phyloP scores from a whole-genome alignment of 30 jellyfish, hydroid and myxozoan species.

The Pseudorhiza aurosa region DNA sequence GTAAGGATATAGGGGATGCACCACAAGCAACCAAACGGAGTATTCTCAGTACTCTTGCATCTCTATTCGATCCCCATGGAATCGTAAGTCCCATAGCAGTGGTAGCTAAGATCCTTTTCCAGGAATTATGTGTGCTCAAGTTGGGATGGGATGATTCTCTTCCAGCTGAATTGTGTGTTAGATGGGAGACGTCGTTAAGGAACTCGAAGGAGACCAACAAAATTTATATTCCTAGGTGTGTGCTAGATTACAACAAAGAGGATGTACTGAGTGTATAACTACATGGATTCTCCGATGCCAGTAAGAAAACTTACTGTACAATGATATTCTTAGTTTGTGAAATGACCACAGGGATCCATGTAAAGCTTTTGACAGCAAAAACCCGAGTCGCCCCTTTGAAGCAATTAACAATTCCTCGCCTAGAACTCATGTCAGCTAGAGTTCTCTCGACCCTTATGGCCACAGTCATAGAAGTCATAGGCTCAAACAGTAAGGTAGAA shows the following conservation, averaged over 20 bases:
- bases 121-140: slow-evolving; percentile 35
- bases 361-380: slow-evolving; percentile 24
- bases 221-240: slow-evolving; percentile 33
- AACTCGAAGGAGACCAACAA: background rate
- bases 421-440: slow-evolving; percentile 59
- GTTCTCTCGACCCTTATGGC: slow-evolving; percentile 29
- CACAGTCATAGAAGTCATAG: slow-evolving; percentile 30
- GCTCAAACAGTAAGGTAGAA: slow-evolving; percentile 25
- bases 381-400: slow-evolving; percentile 55
- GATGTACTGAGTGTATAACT: background rate
- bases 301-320: slow-evolving; percentile 34
- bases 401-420: slow-evolving; percentile 44
- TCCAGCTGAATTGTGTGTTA: slow-evolving; percentile 16
- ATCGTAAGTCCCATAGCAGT: slow-evolving; percentile 50
- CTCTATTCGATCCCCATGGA: slow-evolving; percentile 16
- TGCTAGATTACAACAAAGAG: slow-evolving; percentile 2
- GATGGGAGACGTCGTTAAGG: slow-evolving; percentile 37
- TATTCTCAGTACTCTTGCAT: slow-evolving; percentile 13
- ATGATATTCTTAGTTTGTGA: slow-evolving; percentile 25
- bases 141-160: slow-evolving; percentile 60
- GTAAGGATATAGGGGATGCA: slow-evolving; percentile 31
- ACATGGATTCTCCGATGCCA: slow-evolving; percentile 55
- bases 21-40: slow-evolving; percentile 16
- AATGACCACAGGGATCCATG: slow-evolving; percentile 13
- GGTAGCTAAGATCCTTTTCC: slow-evolving; percentile 46